Conservation (phyloP, 2,797 vertebrate species). For the Gastrophryne carolinensis region DNA sequence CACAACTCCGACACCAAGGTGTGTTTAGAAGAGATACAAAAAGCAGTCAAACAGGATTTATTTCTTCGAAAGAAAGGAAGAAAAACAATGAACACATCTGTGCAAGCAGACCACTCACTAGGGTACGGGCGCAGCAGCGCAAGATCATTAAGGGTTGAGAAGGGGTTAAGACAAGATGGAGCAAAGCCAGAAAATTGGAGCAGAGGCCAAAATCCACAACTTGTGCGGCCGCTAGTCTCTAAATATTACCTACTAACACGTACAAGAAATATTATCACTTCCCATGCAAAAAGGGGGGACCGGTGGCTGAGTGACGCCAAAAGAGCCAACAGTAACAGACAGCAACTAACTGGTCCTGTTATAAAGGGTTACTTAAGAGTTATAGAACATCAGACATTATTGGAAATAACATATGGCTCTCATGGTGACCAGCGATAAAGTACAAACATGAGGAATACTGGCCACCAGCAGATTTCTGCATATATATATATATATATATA, state of each 20-base stretch:
- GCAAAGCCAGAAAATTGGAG: neutral
- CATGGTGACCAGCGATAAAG: too few relatives aligned
- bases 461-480: too few relatives aligned
- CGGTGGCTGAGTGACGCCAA: too few relatives aligned
- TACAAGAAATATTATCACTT: slow-evolving; percentile 39
- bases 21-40: slow-evolving; percentile 11
- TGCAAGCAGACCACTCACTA: neutral
- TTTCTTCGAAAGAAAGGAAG: neutral
- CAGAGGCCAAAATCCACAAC: slow-evolving; percentile 34
- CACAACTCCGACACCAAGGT: slow-evolving; percentile 40
- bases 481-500: too few relatives aligned
- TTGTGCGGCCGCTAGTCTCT: slow-evolving; percentile 22
- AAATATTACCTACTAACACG: slow-evolving; percentile 34
- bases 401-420: too few relatives aligned
- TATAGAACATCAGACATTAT: too few relatives aligned
- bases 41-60: slow-evolving; percentile 46
- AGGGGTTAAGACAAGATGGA: neutral
- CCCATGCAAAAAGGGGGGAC: too few relatives aligned
- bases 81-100: slow-evolving; percentile 4
- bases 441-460: too few relatives aligned
- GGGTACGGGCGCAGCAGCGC: neutral
- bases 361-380: too few relatives aligned
- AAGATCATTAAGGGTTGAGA: neutral
- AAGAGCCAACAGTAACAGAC: too few relatives aligned
- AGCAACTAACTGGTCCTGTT: too few relatives aligned